A percentile compares a stretch with the other conserved stretches of the same genome.
Conservation (phyloP, 2,888 invertebrate species). For the Phalera bucephala region DNA sequence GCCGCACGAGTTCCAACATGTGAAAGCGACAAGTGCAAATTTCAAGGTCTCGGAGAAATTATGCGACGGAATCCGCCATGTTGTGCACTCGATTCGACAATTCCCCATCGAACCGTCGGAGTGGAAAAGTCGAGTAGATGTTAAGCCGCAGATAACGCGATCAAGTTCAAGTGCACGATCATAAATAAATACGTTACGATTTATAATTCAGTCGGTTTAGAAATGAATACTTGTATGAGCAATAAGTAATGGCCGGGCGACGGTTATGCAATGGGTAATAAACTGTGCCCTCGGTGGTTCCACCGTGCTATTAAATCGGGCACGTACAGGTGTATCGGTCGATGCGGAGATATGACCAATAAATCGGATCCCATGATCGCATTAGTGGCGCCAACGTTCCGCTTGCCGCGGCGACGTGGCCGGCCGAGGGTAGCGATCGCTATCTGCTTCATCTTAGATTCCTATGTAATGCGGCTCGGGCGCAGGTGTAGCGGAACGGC, state of each 20-base stretch:
- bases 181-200: conserved; percentile 51
- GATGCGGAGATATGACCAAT: conserved; percentile 67
- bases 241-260: conserved; percentile 51
- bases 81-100: conserved; percentile 26
- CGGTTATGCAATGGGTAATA: conserved; percentile 54
- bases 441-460: conserved; percentile 40
- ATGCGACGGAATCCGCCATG: conserved; percentile 36
- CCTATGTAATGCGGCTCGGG: conserved; percentile 20
- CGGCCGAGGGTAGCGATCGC: conserved; percentile 37
- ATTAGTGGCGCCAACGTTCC: conserved; percentile 73
- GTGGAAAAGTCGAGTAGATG: conserved; percentile 43
- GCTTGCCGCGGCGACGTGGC: conserved; percentile 33
- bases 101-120: conserved; percentile 28
- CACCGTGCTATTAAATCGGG: conserved; percentile 50
- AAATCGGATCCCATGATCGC: conserved; percentile 67
- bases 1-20: conserved; percentile 47
- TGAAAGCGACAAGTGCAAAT: conserved; percentile 72
- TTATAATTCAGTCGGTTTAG: conserved; percentile 44
- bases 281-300: conserved; percentile 50
- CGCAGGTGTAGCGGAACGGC: conserved; percentile 25
- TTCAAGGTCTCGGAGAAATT: conserved; percentile 55
- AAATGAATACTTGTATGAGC: conserved; percentile 49
- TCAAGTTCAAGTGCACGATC: conserved; percentile 68
- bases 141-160: conserved; percentile 45
- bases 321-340: conserved; percentile 63